These are phyloP conservation scores for Stylophora pistillata DNA, from an alignment of 64 coral and sea anemone species.

Conservation along the genomic window DNA sequence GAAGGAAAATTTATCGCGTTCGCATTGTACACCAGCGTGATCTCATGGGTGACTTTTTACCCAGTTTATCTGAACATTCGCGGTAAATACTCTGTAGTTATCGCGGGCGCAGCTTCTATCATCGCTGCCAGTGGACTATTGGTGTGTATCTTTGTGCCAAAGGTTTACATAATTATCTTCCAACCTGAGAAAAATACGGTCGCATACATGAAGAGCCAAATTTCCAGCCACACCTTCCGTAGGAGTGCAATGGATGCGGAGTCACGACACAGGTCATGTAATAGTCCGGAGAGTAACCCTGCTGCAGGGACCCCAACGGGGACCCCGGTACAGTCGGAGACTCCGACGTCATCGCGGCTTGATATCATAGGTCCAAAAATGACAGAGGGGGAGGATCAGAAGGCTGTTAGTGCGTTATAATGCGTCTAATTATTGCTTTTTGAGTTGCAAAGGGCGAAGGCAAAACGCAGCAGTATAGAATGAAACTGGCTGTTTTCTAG, in stretches of 20 bases:
- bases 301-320: background rate
- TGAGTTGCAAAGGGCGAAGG: background rate
- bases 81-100: constrained; percentile 59
- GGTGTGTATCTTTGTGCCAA: constrained; percentile 77
- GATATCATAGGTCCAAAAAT: background rate
- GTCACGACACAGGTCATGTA: background rate
- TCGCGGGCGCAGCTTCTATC: constrained; percentile 59
- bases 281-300: background rate
- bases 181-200: constrained; percentile 78
- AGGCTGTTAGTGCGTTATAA: background rate
- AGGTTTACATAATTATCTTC: constrained; percentile 78
- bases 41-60: constrained; percentile 84
- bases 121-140: constrained; percentile 70
- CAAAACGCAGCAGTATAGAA: background rate
- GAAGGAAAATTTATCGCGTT: constrained; percentile 90
- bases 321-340: background rate
- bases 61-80: constrained; percentile 70
- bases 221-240: constrained; percentile 65
- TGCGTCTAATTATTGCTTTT: background rate
- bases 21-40: constrained; percentile 63
- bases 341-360: background rate
- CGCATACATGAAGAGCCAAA: constrained; percentile 73
- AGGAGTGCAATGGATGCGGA: background rate
- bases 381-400: background rate
- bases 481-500: too few species aligned